phyloP scores from a whole-genome alignment of 2,888 invertebrate species.

The Zootermopsis nevadensis region DNA sequence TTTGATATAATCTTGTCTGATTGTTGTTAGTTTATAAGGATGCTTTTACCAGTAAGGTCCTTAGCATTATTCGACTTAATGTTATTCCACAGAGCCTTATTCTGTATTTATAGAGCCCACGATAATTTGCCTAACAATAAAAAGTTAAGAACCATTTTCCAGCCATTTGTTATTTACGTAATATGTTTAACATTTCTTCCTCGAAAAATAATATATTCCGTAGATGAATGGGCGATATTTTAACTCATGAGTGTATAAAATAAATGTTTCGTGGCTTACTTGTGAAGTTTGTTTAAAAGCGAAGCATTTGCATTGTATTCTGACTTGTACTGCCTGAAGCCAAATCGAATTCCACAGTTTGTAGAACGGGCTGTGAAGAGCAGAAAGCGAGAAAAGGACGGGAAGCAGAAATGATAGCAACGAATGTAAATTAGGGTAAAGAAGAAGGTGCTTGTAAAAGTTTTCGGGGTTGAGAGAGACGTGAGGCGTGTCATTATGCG shows the following conservation, averaged over 20 bases:
- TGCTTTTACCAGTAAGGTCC: no score
- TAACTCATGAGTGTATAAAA: background rate
- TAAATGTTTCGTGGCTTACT: slow-evolving; percentile 25
- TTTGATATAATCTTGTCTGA: no score
- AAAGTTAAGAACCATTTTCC: no score
- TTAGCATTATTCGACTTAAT: no score
- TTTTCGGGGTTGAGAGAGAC: background rate
- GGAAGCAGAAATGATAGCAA: background rate
- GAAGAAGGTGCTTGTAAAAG: background rate
- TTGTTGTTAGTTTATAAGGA: no score
- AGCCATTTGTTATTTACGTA: background rate
- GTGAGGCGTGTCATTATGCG: slow-evolving; percentile 22
- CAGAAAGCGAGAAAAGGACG: background rate
- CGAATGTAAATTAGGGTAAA: slow-evolving; percentile 3
- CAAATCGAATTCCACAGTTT: slow-evolving; percentile 8
- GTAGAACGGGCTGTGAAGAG: background rate
- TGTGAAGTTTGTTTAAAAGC: background rate
- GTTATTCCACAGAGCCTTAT: no score
- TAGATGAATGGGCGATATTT: slow-evolving; percentile 30
- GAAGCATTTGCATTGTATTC: background rate
- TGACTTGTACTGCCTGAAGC: slow-evolving; percentile 20
- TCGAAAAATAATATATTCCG: background rate
- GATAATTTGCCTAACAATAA: no score
- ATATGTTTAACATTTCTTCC: background rate
- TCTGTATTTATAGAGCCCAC: no score